phyloP scores from a whole-genome alignment of 1,140 invertebrate species.

The Odontomachus brunneus region DNA sequence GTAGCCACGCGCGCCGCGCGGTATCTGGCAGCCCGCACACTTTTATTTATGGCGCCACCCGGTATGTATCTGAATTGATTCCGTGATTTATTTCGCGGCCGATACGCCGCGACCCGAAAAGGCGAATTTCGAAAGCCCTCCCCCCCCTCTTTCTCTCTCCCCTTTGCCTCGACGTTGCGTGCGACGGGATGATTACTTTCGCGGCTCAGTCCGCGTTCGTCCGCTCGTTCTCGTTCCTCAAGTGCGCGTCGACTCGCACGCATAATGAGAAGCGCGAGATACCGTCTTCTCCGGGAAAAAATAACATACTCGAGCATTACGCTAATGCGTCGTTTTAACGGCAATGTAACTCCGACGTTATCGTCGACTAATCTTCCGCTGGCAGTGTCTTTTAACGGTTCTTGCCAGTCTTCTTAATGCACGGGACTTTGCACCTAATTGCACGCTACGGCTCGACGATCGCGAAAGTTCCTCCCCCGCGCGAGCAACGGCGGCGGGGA shows the following conservation, averaged over 20 bases:
- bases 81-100: slow-evolving; percentile 78
- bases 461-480: slow-evolving; percentile 60
- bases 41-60: slow-evolving; percentile 80
- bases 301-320: slow-evolving; percentile 52
- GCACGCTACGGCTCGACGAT: slow-evolving; percentile 59
- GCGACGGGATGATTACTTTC: slow-evolving; percentile 19
- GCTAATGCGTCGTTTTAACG: slow-evolving; percentile 64
- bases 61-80: slow-evolving; percentile 74
- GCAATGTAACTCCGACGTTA: slow-evolving; percentile 68
- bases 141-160: neutral
- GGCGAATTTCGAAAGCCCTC: slow-evolving; percentile 59
- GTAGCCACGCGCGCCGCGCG: slow-evolving; percentile 53
- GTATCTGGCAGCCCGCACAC: slow-evolving; percentile 63
- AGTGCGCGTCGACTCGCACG: slow-evolving; percentile 1
- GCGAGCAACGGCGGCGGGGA: slow-evolving; percentile 18
- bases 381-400: slow-evolving; percentile 61
- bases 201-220: neutral
- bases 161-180: slow-evolving; percentile 34
- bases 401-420: slow-evolving; percentile 67
- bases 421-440: slow-evolving; percentile 66
- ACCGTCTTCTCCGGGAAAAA: slow-evolving; percentile 10
- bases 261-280: neutral
- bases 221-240: neutral
- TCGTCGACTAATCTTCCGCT: slow-evolving; percentile 66
- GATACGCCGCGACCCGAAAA: slow-evolving; percentile 58